Evolutionary conservation across 1,140 invertebrate genomes (phyloP).

Genomic region (Stegodyphus mimosarum): DNA sequence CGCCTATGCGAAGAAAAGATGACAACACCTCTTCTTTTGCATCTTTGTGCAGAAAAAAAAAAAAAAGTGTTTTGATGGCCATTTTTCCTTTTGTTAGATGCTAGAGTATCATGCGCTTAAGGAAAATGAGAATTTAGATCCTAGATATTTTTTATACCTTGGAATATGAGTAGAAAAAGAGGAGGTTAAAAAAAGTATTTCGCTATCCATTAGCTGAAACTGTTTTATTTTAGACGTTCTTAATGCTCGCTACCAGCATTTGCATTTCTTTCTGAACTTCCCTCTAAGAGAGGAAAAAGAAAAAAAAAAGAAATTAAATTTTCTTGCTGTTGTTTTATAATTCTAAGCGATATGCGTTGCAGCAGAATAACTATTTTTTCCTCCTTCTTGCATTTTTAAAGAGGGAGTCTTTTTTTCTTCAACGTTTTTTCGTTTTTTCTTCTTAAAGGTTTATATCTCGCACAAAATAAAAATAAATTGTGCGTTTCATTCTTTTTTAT

Average conservation of each 20-base stretch:
- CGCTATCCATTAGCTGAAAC: constrained; percentile 55
- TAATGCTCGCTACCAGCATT: constrained; percentile 56
- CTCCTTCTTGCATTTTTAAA: neutral
- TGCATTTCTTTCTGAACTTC: constrained; percentile 47
- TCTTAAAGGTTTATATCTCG: neutral
- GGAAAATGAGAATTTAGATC: constrained; percentile 53
- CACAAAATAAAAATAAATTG: neutral
- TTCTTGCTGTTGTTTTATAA: constrained; percentile 41
- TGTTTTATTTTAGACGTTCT: constrained; percentile 54
- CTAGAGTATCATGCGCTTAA: constrained; percentile 45
- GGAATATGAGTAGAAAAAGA: constrained; percentile 3
- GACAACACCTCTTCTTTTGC: constrained; percentile 37
- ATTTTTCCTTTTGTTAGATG: constrained; percentile 18
- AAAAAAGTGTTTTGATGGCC: neutral
- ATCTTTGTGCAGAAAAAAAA: neutral
- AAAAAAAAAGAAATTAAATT: constrained; percentile 30
- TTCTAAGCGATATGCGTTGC: constrained; percentile 39
- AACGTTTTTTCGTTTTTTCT: neutral
- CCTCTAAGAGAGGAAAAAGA: neutral
- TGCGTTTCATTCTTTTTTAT: too few relatives aligned
- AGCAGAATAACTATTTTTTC: neutral
- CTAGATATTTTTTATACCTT: constrained; percentile 12
- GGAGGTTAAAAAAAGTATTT: constrained; percentile 11
- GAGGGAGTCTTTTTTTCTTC: constrained; percentile 5
- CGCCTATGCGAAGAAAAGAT: constrained; percentile 23